phyloP scores from a whole-genome alignment of 2,888 invertebrate genomes.

The Drosophila pseudotalamancana region DNA sequence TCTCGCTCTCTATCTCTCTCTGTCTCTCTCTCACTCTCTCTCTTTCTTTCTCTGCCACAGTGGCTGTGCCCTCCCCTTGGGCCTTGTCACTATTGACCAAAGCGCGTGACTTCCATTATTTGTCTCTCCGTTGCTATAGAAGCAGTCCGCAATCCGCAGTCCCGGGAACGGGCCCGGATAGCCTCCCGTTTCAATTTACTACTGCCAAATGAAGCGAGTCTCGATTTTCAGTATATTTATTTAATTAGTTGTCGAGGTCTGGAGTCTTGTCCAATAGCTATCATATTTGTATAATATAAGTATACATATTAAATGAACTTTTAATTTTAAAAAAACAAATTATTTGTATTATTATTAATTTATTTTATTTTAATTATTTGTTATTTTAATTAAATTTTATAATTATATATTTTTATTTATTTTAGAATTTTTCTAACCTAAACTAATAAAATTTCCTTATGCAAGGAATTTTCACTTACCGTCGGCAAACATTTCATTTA shows the following conservation, averaged over 20 bases:
- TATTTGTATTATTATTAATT: too few species aligned
- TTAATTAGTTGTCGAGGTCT: background rate
- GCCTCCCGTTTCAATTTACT: slow-evolving; percentile 21
- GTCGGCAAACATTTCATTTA: too few species aligned
- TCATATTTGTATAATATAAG: too few species aligned
- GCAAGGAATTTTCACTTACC: too few species aligned
- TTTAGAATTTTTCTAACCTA: background rate
- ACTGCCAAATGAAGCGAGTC: slow-evolving; percentile 25
- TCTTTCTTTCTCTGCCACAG: slow-evolving; percentile 4
- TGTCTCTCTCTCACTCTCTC: slow-evolving; percentile 1
- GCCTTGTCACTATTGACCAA: slow-evolving; percentile 28
- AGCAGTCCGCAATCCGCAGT: slow-evolving; percentile 35
- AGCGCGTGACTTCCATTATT: slow-evolving; percentile 73
- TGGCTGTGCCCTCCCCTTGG: background rate
- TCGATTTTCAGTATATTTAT: background rate
- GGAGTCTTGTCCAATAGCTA: background rate
- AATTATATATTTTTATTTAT: background rate
- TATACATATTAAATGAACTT: too few species aligned
- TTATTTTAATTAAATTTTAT: background rate
- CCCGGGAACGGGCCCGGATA: slow-evolving; percentile 12
- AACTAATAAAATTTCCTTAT: too few species aligned
- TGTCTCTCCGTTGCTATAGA: slow-evolving; percentile 54
- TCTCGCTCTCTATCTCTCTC: slow-evolving; percentile 9
- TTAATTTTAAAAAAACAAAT: too few species aligned
- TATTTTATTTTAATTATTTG: background rate